Percentiles rank a stretch among this genome's conserved stretches.
phyloP scores from a whole-genome alignment of 2,888 invertebrate species.

The Bombyx huttoni region DNA sequence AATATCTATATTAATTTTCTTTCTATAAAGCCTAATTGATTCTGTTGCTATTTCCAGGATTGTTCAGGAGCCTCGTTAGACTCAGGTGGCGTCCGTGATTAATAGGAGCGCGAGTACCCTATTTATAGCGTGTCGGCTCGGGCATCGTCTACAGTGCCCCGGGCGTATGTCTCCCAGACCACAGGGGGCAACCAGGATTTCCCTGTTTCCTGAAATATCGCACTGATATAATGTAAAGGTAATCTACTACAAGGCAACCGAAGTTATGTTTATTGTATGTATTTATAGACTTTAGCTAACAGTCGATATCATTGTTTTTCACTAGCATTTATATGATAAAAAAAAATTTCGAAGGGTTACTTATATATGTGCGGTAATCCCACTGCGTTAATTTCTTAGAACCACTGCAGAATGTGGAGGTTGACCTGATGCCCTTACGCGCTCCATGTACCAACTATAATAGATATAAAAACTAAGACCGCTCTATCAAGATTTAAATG shows the following conservation, averaged over 20 bases:
- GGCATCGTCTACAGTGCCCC: constrained; percentile 26
- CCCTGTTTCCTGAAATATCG: constrained; percentile 24
- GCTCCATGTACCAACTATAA: too few relatives aligned
- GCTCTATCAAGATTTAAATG: too few relatives aligned
- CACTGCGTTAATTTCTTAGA: too few relatives aligned
- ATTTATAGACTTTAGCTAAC: too few relatives aligned
- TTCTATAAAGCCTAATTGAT: constrained; percentile 1
- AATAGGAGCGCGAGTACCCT: constrained; percentile 42
- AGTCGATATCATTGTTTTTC: too few relatives aligned
- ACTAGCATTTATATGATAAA: too few relatives aligned
- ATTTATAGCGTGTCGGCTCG: constrained; percentile 50
- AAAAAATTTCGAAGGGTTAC: too few relatives aligned
- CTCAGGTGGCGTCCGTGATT: constrained; percentile 54
- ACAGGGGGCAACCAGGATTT: constrained; percentile 28
- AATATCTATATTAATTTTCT: too few relatives aligned
- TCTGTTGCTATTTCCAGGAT: constrained; percentile 21
- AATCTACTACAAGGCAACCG: background rate
- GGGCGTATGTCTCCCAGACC: constrained; percentile 32
- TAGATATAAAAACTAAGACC: too few relatives aligned
- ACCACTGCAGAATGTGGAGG: too few relatives aligned
- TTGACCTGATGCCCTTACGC: too few relatives aligned
- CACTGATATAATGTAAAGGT: background rate
- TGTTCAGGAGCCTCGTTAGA: constrained; percentile 10
- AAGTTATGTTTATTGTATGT: background rate
- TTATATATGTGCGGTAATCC: too few relatives aligned